Conservation (phyloP, 2,113 vertebrate species). For the Gymnobelideus leadbeateri region DNA sequence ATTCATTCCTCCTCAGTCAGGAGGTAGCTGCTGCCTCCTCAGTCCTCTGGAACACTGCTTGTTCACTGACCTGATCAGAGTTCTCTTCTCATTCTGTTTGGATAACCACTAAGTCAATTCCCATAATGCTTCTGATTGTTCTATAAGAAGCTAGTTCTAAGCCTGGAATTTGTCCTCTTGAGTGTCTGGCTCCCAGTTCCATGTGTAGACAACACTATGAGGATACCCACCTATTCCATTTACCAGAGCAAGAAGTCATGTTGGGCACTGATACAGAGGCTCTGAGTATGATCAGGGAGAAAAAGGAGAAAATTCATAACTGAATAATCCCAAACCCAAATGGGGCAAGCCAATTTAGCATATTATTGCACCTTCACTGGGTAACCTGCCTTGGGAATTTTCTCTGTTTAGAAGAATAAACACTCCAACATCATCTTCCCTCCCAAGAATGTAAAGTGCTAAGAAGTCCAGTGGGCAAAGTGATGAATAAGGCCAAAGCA, state of each 20-base stretch:
- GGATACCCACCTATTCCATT: background rate
- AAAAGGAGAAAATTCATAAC: background rate
- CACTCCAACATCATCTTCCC: background rate
- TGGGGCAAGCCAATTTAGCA: background rate
- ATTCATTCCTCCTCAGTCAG: background rate
- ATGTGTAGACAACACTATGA: background rate
- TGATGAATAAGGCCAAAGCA: background rate
- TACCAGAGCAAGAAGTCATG: background rate
- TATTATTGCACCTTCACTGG: background rate
- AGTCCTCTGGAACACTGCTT: no score
- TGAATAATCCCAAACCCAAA: background rate
- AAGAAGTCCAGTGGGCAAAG: background rate
- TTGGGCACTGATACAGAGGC: background rate
- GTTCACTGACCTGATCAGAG: no score
- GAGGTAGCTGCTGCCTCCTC: background rate
- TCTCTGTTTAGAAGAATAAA: background rate
- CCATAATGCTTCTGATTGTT: background rate
- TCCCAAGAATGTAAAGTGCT: background rate
- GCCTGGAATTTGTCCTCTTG: background rate
- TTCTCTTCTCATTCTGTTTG: no score
- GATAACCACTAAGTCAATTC: no score
- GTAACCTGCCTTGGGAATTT: background rate
- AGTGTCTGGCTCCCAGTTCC: conserved; percentile 5
- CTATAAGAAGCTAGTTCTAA: background rate
- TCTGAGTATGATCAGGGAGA: background rate